A percentile compares a stretch with the other conserved stretches of the same genome.
Conservation (phyloP, 92 coral and sea anemone genomes). For the Hydrozoanthus gracilis region DNA sequence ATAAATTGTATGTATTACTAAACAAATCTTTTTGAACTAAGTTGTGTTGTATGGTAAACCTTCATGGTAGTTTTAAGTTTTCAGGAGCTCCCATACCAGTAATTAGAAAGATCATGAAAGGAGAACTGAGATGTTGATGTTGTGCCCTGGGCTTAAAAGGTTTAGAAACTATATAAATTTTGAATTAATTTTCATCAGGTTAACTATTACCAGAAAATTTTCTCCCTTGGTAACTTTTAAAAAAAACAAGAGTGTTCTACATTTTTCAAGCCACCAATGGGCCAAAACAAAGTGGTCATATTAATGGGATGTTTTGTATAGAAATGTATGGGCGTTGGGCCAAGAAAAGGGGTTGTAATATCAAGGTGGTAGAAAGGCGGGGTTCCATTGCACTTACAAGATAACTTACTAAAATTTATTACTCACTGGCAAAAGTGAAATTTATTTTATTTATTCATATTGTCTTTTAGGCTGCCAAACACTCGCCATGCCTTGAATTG, state of each 20-base stretch:
- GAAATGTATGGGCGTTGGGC: no score
- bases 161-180: background rate
- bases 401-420: background rate
- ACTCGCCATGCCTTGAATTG: slow-evolving; percentile 18
- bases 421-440: background rate
- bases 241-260: background rate
- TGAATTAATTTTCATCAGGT: background rate
- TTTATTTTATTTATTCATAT: background rate
- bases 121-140: no score
- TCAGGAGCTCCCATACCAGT: no score
- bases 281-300: background rate
- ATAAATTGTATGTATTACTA: background rate
- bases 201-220: background rate
- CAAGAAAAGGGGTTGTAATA: no score
- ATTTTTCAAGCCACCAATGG: background rate
- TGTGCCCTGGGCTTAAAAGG: no score
- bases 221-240: background rate
- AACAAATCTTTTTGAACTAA: no score
- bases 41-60: no score
- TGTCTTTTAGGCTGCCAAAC: slow-evolving; percentile 20
- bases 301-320: no score
- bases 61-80: no score
- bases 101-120: no score
- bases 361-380: no score
- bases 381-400: background rate